phyloP scores from a whole-genome alignment of 2,888 invertebrate genomes.

The Eupithecia subumbrata region DNA sequence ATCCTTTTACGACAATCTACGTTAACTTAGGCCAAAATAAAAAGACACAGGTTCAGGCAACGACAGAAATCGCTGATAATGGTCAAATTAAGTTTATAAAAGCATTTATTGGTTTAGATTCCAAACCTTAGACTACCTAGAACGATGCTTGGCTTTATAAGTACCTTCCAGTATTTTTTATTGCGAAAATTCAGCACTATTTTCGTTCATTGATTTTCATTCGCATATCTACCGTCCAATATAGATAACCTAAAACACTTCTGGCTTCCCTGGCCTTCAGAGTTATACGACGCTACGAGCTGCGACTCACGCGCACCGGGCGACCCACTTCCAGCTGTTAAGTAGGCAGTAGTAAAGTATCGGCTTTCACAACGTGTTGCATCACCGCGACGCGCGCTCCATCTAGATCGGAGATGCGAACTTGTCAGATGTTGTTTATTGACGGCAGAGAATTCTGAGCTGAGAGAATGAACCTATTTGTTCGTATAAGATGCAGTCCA shows the following conservation, averaged over 20 bases:
- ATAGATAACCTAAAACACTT: background rate
- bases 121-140: too few relatives aligned
- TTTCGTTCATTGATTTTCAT: too few relatives aligned
- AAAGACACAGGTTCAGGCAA: too few relatives aligned
- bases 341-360: slow-evolving; percentile 33
- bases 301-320: slow-evolving; percentile 52
- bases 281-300: slow-evolving; percentile 25
- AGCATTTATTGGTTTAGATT: too few relatives aligned
- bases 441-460: background rate
- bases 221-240: background rate
- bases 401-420: slow-evolving; percentile 26
- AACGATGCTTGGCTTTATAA: too few relatives aligned
- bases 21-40: too few relatives aligned
- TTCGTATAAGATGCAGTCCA: background rate
- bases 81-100: too few relatives aligned
- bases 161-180: too few relatives aligned
- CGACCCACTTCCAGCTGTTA: slow-evolving; percentile 73
- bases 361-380: slow-evolving; percentile 79
- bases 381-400: slow-evolving; percentile 44
- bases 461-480: background rate
- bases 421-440: slow-evolving; percentile 3
- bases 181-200: too few relatives aligned
- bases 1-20: too few relatives aligned
- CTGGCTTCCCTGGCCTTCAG: slow-evolving; percentile 35
- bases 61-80: too few relatives aligned